Conservation (phyloP, 2,113 vertebrate genomes). For the Caranx ignobilis region DNA sequence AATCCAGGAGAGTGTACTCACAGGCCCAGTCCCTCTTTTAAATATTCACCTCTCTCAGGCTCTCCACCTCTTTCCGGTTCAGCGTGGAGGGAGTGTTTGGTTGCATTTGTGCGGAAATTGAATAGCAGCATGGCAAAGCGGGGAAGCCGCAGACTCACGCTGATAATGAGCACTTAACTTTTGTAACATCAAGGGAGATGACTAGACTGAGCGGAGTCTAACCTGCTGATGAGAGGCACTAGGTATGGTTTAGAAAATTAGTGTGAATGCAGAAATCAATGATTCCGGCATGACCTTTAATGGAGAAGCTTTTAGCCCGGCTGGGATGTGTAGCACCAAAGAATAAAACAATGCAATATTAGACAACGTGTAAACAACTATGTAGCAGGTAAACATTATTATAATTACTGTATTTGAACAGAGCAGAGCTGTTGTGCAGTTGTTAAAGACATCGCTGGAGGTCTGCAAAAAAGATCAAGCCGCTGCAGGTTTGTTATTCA, state of each 20-base stretch:
- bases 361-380: neutral
- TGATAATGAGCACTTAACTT: constrained; percentile 49
- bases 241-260: constrained; percentile 36
- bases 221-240: constrained; percentile 21
- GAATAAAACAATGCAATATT: neutral
- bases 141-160: constrained; percentile 22
- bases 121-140: constrained; percentile 30
- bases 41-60: constrained; percentile 1
- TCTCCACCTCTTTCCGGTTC: neutral
- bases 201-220: constrained; percentile 41
- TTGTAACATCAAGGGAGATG: constrained; percentile 29
- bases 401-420: neutral
- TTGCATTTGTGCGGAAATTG: constrained; percentile 44
- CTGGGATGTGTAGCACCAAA: constrained; percentile 16
- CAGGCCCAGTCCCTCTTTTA: constrained; percentile 3
- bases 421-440: neutral
- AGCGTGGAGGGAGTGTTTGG: constrained; percentile 23
- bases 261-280: constrained; percentile 49
- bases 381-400: neutral
- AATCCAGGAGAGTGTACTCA: neutral
- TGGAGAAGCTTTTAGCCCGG: constrained; percentile 24
- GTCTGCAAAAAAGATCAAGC: no score
- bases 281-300: constrained; percentile 26
- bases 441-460: neutral
- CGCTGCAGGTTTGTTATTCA: neutral